These are phyloP conservation scores for Lordiphosa collinella DNA, from an alignment of 1,140 invertebrate species.

Conservation along the genomic window DNA sequence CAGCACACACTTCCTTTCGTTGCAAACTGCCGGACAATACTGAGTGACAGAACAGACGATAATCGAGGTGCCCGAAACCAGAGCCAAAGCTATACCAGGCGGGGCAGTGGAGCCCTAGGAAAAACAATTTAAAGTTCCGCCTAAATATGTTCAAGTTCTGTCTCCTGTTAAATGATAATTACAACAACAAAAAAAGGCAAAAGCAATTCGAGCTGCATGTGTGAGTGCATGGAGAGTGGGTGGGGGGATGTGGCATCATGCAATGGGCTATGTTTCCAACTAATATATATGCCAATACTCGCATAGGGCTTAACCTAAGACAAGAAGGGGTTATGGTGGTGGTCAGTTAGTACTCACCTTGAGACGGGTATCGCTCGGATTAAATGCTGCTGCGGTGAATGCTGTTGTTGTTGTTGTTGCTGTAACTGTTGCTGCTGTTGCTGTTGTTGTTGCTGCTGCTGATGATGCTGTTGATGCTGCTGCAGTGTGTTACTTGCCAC, in stretches of 20 bases:
- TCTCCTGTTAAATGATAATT: too few species aligned
- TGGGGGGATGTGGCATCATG: background rate
- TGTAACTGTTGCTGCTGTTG: conserved; percentile 40
- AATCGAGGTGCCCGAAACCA: too few species aligned
- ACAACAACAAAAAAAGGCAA: too few species aligned
- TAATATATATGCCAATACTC: too few species aligned
- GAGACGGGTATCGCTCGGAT: conserved; percentile 75
- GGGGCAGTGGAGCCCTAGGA: background rate
- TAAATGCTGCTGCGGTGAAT: conserved; percentile 72
- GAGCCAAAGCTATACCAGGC: too few species aligned
- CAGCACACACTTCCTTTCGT: conserved; percentile 20
- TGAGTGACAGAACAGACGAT: conserved; percentile 1
- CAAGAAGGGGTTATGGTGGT: too few species aligned
- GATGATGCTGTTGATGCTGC: conserved; percentile 52
- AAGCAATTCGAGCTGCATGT: too few species aligned
- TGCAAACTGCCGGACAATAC: conserved; percentile 16
- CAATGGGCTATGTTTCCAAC: too few species aligned
- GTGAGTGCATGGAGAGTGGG: background rate
- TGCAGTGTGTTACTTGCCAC: conserved; percentile 55
- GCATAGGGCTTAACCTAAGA: too few species aligned
- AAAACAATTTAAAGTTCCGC: background rate
- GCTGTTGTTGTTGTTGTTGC: conserved; percentile 45
- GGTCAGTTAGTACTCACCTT: conserved; percentile 54
- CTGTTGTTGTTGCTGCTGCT: conserved; percentile 38
- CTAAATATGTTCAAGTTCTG: too few species aligned